Base-by-base conservation (phyloP, 2,888 invertebrate species). In the Catocala fraxini region DNA sequence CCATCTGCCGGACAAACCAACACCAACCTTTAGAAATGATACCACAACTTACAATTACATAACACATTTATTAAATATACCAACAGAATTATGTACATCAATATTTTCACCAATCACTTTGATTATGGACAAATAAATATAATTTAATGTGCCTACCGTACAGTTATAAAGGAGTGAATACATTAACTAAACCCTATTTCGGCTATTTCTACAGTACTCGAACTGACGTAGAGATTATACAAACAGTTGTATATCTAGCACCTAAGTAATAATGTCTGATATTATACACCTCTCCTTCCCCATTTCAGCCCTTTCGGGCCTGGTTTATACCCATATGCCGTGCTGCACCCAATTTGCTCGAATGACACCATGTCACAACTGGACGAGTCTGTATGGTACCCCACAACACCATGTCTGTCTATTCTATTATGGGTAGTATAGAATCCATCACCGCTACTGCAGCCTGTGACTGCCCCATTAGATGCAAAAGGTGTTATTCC, bases 1-100 rank as follows among this genome's bases (percentile, higher is more conserved):
- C 83, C 83, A 77, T 94, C 87, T 88, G 89, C 63, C 75, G 74
- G 81, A 80, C 79, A 91, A 80, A 73, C 62, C 75, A 73, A 68
- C 59, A 67, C 47, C 62, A 49, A 57, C 45, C 56, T 67, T 73
- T 70, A 77, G 65, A 78, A 70, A 73, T 71, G 57, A 75, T 67
- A 68, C 65, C 62, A 68, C 67, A 57, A 51, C 53, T 65, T 61
- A 63, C 5, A 62, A 70, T 34, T 73, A 60, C 25, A 72, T 58
- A 48, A 69, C 63, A 51, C 69, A 51, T 67, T 75, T 71, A 69
- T 75, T 70, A 42, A 58, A 59, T 55, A 63, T 70, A 63, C 59
- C 68, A 75, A 62, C 53, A 73, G 42, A 35, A 48, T 43, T 61
- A 66, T 68, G 48, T 61, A 74, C 64, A 68, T 61, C 56, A 51